Conservation (phyloP, 2,113 vertebrate genomes). For the Barbus barbus region DNA sequence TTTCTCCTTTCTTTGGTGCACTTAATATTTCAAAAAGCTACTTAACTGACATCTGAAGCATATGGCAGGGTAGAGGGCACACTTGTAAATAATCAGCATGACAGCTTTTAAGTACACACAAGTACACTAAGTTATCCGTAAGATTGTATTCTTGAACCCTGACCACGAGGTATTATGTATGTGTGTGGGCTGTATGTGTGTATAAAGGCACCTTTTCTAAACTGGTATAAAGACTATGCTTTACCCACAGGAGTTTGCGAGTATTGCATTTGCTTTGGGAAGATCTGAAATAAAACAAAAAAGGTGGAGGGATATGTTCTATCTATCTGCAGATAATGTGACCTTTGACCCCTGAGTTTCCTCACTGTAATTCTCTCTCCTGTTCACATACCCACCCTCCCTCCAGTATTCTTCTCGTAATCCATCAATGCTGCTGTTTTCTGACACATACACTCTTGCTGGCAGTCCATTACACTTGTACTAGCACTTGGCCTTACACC, state of each 20-base stretch:
- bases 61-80: constrained; percentile 73
- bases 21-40: constrained; percentile 58
- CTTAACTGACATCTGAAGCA: constrained; percentile 63
- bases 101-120: constrained; percentile 70
- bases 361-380: not conserved
- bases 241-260: not conserved
- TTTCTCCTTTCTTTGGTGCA: constrained; percentile 9
- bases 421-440: constrained; percentile 19
- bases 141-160: constrained; percentile 69
- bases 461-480: constrained; percentile 12
- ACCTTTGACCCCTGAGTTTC: not conserved
- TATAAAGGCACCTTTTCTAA: not conserved
- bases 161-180: not conserved
- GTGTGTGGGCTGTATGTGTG: not conserved
- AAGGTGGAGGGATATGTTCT: not conserved
- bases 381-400: not conserved
- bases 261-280: not conserved
- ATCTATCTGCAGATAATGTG: not conserved
- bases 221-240: not conserved
- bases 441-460: not conserved
- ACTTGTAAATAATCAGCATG: constrained; percentile 75
- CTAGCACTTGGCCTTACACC: not conserved
- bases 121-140: constrained; percentile 52
- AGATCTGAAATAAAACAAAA: not conserved
- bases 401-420: not conserved